Evolutionary conservation across 35 echinoderm and acorn worm species (phyloP).

Genomic region (Ophioderma brevispina): DNA sequence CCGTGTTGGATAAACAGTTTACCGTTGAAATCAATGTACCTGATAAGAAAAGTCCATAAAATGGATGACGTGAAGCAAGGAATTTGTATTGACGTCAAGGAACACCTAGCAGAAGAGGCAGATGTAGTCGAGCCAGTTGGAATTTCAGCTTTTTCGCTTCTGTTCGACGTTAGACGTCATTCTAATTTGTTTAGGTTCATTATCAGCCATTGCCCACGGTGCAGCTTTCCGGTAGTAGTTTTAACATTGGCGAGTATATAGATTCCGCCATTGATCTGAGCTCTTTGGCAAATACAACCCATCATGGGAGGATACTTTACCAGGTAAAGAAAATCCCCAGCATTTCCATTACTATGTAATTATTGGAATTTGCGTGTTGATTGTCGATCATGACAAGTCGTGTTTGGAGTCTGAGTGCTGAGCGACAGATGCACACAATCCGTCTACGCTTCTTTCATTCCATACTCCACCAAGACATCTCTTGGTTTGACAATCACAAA

Average conservation of each 20-base stretch:
- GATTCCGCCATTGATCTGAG: conserved; percentile 54
- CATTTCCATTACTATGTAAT: not conserved
- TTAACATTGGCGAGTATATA: conserved; percentile 72
- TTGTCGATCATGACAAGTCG: conserved; percentile 14
- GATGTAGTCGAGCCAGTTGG: too few relatives aligned
- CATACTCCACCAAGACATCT: conserved; percentile 82
- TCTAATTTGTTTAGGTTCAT: conserved; percentile 42
- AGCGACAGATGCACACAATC: conserved; percentile 55
- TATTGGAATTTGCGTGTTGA: not conserved
- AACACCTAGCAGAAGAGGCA: too few relatives aligned
- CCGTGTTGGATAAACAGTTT: too few relatives aligned
- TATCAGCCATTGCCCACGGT: conserved; percentile 63
- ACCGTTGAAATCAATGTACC: too few relatives aligned
- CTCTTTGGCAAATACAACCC: too few relatives aligned
- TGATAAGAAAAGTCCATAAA: too few relatives aligned
- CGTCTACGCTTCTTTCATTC: conserved; percentile 62
- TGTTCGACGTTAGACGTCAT: conserved; percentile 55
- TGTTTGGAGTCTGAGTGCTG: conserved; percentile 67
- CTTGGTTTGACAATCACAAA: conserved; percentile 92
- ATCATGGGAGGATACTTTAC: too few relatives aligned
- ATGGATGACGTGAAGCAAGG: too few relatives aligned
- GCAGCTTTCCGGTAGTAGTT: conserved; percentile 64
- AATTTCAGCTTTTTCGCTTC: conserved; percentile 67
- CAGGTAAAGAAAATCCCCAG: too few relatives aligned
- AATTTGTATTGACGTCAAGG: too few relatives aligned